Base-by-base conservation (phyloP, 2,888 invertebrate genomes). In the Carcina quercana region DNA sequence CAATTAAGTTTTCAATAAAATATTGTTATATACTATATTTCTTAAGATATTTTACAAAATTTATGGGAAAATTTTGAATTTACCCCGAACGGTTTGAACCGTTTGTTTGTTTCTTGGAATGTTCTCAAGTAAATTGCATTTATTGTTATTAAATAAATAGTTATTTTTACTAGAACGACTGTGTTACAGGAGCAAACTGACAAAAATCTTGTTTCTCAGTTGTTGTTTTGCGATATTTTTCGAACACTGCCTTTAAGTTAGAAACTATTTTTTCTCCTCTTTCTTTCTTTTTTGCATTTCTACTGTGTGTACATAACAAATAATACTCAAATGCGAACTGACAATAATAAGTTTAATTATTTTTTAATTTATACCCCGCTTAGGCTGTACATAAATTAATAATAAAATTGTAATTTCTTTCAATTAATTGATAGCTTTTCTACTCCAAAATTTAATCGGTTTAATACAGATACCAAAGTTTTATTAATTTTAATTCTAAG, bases 381-480 rank as follows among this genome's bases (percentile, higher is more conserved):
- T 61, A 53, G 52, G 62, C 53, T 80, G 79, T 82, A 82, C 66
- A 82, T 80, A 78, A 54, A 63, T 46, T 61, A 11, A 24, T 24
- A 24, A 55, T 48, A 54, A 55, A 48, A 54, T 60, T 71, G 65
- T 76, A 73, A 65, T 67, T 70, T 67, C 66, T 71, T 64, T n/a
- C 66, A 67, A 59, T 59, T 59, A 62, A 68, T 63, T 55, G 58
- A 57, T 71, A 71, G 69, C 72, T 71, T 71, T 78, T 73, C 65
- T 74, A 73, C 67, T 69, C 68, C 69, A 73, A 80, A 76, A 74
- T 67, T 68, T 70, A 75, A 79, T 80, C 76, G 79, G 80, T 76
- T 71, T 74, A 76, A 80, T 73, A 74, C 72, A 72, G 64, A 83
- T 83, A 80, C 83, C 83, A 83, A 83, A 83, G 83, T 83, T 80